Base-by-base conservation (phyloP, 2,113 vertebrate species). In the Indri indri region DNA sequence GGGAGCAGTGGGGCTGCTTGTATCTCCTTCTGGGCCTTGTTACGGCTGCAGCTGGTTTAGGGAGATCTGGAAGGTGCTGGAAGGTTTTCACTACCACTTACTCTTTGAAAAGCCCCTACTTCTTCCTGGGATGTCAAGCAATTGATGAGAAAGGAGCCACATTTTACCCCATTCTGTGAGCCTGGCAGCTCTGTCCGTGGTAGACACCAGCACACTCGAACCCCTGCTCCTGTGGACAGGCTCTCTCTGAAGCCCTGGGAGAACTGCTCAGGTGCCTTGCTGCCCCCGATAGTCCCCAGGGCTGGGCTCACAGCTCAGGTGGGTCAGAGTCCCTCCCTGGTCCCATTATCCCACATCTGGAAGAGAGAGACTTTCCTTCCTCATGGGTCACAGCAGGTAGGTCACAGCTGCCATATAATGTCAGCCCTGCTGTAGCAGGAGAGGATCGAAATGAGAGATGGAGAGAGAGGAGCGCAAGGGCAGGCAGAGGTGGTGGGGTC, bases 361-460 rank as follows among this genome's bases (percentile, higher is more conserved):
- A 74, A 63, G 71, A 84, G n/a, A 63, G 74, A 83, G 34, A 14
- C 70, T 57, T 68, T 25, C 12, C 57, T 59, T 45, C 54, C n/a
- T 79, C 61, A 14, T 34, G 63, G 52, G 91, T 79, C 77, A 50
- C 71, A 9, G 73, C 25, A 37, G 30, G 52, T 17, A 54, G 52
- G 52, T 54, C 52, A 54, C 52, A 54, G 52, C 52, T 18, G 20
- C 65, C 71, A 18, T 3, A 13, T 20, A n/a, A 23, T 50, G 68
- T 18, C 27, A 25, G 63, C 30, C 27, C 20, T 0, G 1, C 42
- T 4, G 14, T 7, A 4, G 34, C 2, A 16, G 18, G 34, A 42
- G 20, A 37, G 85, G 25, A 0, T 0, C 4, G 50, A 40, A 6
- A 22, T 7, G 37, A 80, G 86, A 52, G 25, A 6, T 0, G 2